These are phyloP conservation scores for Pangasius krempfi DNA, from an alignment of 2,797 vertebrate species.

Conservation along the genomic window DNA sequence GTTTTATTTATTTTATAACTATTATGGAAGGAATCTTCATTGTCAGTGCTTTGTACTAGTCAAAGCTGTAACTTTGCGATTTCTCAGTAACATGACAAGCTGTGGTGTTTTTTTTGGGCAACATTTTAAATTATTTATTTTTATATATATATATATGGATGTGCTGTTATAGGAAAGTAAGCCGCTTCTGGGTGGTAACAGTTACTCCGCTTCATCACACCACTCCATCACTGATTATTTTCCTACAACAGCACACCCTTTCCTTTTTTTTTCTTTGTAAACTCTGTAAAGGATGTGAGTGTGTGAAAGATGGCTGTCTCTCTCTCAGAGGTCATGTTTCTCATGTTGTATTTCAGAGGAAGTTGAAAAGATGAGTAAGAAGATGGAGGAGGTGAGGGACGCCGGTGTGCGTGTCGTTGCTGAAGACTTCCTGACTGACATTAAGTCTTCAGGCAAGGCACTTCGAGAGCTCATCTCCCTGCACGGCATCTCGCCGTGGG, in stretches of 20 bases:
- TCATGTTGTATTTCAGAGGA: conserved; percentile 80
- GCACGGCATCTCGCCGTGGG: conserved; percentile 90
- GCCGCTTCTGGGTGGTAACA: too few relatives aligned
- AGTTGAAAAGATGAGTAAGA: conserved; percentile 95
- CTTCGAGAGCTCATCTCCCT: conserved; percentile 86
- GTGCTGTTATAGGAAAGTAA: too few relatives aligned
- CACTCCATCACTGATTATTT: not conserved
- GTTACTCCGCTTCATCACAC: not conserved
- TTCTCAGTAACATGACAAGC: too few relatives aligned
- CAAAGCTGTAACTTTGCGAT: not conserved
- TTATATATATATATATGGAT: too few relatives aligned
- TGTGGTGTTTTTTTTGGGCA: too few relatives aligned
- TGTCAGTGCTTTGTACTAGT: not conserved
- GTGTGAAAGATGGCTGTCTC: not conserved
- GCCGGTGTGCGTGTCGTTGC: conserved; percentile 87
- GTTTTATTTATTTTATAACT: too few relatives aligned
- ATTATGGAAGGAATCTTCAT: not conserved
- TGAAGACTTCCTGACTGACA: conserved; percentile 87
- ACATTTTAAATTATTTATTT: too few relatives aligned
- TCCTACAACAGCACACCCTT: not conserved
- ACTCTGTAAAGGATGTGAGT: not conserved
- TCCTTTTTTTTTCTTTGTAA: not conserved
- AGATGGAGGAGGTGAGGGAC: conserved; percentile 93
- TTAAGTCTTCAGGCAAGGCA: conserved; percentile 81
- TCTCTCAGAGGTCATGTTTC: not conserved